These are phyloP conservation scores for Dermolepida albohirtum DNA, from an alignment of 2,888 invertebrate species.

Conservation along the genomic window DNA sequence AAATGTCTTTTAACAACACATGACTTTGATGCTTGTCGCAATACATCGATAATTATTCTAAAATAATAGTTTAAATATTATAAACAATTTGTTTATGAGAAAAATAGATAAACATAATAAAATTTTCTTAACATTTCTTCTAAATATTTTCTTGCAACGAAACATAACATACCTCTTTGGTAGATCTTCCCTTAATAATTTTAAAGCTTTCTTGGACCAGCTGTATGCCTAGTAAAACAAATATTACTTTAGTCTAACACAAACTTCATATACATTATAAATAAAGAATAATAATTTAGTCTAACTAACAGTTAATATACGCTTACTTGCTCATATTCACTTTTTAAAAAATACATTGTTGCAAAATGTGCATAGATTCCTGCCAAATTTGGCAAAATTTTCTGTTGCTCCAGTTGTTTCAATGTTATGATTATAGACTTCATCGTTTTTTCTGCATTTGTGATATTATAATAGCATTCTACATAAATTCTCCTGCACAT, in stretches of 20 bases:
- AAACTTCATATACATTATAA: slow-evolving; percentile 6
- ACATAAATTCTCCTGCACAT: slow-evolving; percentile 81
- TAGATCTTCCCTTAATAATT: slow-evolving; percentile 72
- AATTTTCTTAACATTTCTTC: not conserved
- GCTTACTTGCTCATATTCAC: slow-evolving; percentile 85
- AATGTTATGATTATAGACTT: slow-evolving; percentile 70
- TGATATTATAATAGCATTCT: slow-evolving; percentile 84
- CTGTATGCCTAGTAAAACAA: slow-evolving; percentile 69
- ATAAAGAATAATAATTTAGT: slow-evolving; percentile 23
- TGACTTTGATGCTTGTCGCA: slow-evolving; percentile 88
- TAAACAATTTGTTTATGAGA: no score
- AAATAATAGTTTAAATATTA: no score
- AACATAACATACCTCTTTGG: slow-evolving; percentile 69
- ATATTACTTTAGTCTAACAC: slow-evolving; percentile 18
- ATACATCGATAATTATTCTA: slow-evolving; percentile 82
- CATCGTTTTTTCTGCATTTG: slow-evolving; percentile 80
- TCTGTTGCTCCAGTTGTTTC: slow-evolving; percentile 65
- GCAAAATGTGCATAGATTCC: slow-evolving; percentile 87
- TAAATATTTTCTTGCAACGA: not conserved
- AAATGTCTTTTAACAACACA: slow-evolving; percentile 92
- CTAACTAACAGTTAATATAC: not conserved
- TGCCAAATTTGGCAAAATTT: slow-evolving; percentile 69
- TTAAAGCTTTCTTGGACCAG: slow-evolving; percentile 83
- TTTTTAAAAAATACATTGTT: slow-evolving; percentile 83
- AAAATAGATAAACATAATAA: no score